phyloP scores from a whole-genome alignment of 37 sponge, comb jelly and placozoan genomes.

The Lycopodina hypogea region DNA sequence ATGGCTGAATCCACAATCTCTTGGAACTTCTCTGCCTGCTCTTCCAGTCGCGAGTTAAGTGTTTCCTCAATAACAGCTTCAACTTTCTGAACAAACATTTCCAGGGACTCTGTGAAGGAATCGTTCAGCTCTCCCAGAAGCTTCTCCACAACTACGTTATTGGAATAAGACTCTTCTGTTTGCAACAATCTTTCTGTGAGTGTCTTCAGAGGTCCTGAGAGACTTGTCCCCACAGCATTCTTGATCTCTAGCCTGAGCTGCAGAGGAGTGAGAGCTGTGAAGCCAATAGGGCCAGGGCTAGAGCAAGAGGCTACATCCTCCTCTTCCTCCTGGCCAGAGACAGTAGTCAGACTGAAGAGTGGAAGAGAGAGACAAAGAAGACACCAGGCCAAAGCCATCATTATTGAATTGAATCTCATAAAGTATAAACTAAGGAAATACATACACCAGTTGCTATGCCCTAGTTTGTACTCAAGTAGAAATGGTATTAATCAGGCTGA shows the following conservation, averaged over 20 bases:
- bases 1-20: not conserved
- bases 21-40: not conserved
- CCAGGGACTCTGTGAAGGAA: not conserved
- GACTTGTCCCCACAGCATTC: not conserved
- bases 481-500: no score
- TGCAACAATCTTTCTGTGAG: not conserved
- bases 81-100: not conserved
- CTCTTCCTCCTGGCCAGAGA: not conserved
- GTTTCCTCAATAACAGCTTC: not conserved
- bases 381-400: no score
- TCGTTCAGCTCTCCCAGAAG: not conserved
- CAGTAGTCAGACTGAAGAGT: not conserved
- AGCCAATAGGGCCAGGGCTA: not conserved
- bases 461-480: no score
- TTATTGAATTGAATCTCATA: no score
- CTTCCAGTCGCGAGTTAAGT: not conserved
- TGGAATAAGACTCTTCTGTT: not conserved
- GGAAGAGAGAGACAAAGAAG: not conserved
- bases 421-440: no score
- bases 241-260: conserved; percentile 6
- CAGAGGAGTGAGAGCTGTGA: conserved; percentile 23
- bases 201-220: not conserved
- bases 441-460: no score
- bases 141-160: not conserved
- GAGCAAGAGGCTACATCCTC: not conserved